phyloP scores from a whole-genome alignment of 2,113 vertebrate genomes.

The Xiphias gladius region DNA sequence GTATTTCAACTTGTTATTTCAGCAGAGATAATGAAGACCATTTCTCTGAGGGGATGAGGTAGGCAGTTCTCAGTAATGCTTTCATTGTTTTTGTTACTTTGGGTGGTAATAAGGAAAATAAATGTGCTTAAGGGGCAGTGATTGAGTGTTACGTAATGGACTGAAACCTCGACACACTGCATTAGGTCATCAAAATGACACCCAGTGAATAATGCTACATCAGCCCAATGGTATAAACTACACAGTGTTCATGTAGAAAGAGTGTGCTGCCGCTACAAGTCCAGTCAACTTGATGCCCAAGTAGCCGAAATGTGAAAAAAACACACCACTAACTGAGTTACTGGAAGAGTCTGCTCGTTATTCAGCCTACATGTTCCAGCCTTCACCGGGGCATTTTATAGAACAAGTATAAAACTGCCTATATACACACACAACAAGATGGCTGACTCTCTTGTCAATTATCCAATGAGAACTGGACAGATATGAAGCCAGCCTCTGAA shows the following conservation, averaged over 20 bases:
- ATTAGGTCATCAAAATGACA: conserved; percentile 52
- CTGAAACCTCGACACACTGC: conserved; percentile 5
- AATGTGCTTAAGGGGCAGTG: conserved; percentile 38
- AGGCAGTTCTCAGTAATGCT: background rate
- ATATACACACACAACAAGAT: background rate
- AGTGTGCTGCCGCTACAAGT: background rate
- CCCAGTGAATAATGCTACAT: conserved; percentile 34
- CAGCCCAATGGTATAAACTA: conserved; percentile 23
- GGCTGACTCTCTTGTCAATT: background rate
- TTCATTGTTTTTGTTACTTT: conserved; percentile 51
- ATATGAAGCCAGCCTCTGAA: background rate
- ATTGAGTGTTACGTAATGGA: conserved; percentile 53
- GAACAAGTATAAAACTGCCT: background rate
- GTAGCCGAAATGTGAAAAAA: background rate
- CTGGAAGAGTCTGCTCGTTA: background rate
- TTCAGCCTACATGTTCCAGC: background rate
- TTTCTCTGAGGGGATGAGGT: conserved; percentile 6
- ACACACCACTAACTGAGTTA: background rate
- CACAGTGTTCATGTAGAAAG: background rate
- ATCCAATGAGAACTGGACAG: background rate
- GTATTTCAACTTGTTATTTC: background rate
- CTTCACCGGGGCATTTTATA: background rate
- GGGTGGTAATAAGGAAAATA: conserved; percentile 52
- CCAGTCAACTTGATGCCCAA: background rate
- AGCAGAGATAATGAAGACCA: conserved; percentile 26